A percentile compares a stretch with the other conserved stretches of the same genome.
Evolutionary conservation across 2,113 vertebrate species (phyloP).

Genomic region (Ammospiza caudacuta): DNA sequence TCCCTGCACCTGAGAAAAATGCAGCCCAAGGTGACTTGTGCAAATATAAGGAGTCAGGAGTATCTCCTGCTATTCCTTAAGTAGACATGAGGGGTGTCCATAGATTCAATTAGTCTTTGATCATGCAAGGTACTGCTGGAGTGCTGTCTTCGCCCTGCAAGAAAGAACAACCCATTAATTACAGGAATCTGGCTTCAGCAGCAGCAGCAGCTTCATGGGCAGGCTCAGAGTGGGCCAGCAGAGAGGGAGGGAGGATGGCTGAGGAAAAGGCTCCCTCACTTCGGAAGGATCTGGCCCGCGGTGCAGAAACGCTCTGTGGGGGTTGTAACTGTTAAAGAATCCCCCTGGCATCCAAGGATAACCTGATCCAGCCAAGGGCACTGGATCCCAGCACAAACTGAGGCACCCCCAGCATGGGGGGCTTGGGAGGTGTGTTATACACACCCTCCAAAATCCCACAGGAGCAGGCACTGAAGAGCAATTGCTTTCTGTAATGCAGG

Average conservation of each 20-base stretch:
- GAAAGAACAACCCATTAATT: slow-evolving; percentile 40
- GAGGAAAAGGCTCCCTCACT: background rate
- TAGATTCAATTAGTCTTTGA: slow-evolving; percentile 68
- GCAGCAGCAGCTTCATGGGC: background rate
- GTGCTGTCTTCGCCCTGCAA: slow-evolving; percentile 95
- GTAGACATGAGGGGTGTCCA: slow-evolving; percentile 71
- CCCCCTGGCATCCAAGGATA: background rate
- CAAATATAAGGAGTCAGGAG: slow-evolving; percentile 81
- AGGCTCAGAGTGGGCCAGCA: background rate
- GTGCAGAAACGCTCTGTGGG: background rate
- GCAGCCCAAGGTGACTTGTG: slow-evolving; percentile 89
- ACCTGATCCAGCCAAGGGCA: background rate
- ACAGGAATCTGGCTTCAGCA: background rate
- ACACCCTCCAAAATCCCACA: background rate
- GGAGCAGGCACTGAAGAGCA: background rate
- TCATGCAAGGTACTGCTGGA: slow-evolving; percentile 99
- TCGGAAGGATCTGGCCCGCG: background rate
- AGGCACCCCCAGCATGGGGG: background rate
- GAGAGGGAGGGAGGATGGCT: background rate
- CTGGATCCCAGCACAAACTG: background rate
- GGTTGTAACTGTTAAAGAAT: background rate
- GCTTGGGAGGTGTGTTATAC: background rate
- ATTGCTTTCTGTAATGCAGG: background rate
- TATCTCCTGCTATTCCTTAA: slow-evolving; percentile 76
- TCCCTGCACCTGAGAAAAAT: slow-evolving; percentile 80